phyloP scores from a whole-genome alignment of 2,888 invertebrate genomes.

The Alitta virens region DNA sequence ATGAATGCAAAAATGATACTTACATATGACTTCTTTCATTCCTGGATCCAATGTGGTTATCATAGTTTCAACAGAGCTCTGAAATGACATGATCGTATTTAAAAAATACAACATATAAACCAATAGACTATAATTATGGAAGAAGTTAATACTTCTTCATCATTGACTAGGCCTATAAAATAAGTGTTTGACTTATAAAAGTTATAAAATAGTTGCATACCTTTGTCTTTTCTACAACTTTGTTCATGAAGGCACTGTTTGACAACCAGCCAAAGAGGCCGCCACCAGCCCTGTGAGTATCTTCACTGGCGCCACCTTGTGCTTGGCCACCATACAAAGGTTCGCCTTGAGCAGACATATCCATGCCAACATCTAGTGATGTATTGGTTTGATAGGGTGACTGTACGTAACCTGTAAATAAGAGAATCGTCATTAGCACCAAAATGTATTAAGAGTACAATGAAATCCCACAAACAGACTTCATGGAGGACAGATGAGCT shows the following conservation, averaged over 20 bases:
- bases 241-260: slow-evolving; percentile 43
- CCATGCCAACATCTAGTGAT: slow-evolving; percentile 2
- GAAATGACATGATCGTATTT: slow-evolving; percentile 23
- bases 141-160: not conserved
- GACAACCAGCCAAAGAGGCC: slow-evolving; percentile 46
- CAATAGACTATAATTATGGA: not conserved
- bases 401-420: not conserved
- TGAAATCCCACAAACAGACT: too few species aligned
- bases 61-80: slow-evolving; percentile 79
- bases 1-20: slow-evolving; percentile 53
- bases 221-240: slow-evolving; percentile 55
- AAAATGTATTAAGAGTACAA: too few species aligned
- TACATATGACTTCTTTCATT: slow-evolving; percentile 83
- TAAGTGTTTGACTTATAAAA: not conserved
- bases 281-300: slow-evolving; percentile 1
- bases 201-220: slow-evolving; percentile 26
- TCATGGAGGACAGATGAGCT: too few species aligned
- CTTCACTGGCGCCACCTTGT: slow-evolving; percentile 1
- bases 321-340: slow-evolving; percentile 20
- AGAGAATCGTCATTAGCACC: too few species aligned
- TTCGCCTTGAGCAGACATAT: slow-evolving; percentile 1
- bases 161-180: not conserved
- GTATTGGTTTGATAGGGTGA: slow-evolving; percentile 4
- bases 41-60: slow-evolving; percentile 86
- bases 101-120: not conserved